Evolutionary conservation across 2,888 invertebrate species (phyloP).

Genomic region (Xestoiulus laeticollis): DNA sequence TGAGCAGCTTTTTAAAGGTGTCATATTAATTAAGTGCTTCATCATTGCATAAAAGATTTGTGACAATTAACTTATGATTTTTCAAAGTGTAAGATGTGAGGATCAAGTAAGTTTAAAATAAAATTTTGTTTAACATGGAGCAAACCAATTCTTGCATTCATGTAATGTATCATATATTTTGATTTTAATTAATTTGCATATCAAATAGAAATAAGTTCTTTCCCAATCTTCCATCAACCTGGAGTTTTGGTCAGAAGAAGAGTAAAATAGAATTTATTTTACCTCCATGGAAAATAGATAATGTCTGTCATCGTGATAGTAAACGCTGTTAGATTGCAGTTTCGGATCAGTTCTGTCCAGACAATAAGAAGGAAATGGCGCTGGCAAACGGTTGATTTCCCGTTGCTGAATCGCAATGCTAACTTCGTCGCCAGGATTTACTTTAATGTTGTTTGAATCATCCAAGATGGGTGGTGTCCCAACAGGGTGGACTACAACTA

Average conservation of each 20-base stretch:
- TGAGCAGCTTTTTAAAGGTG: too few species aligned
- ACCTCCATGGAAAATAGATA: conserved; percentile 53
- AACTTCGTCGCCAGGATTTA: conserved; percentile 52
- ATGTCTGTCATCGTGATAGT: conserved; percentile 48
- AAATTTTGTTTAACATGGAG: too few species aligned
- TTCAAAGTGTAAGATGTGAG: too few species aligned
- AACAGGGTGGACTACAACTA: conserved; percentile 52
- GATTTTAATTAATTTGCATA: too few species aligned
- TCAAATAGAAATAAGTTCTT: too few species aligned
- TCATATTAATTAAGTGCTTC: too few species aligned
- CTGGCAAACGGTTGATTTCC: conserved; percentile 51
- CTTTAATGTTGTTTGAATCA: conserved; percentile 54
- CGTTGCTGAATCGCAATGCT: conserved; percentile 52
- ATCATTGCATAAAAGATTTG: too few species aligned
- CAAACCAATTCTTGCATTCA: too few species aligned
- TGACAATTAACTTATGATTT: too few species aligned
- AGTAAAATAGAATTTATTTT: not conserved
- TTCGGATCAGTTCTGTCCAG: conserved; percentile 39
- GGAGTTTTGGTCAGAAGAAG: not conserved
- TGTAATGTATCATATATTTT: too few species aligned
- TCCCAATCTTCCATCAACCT: not conserved
- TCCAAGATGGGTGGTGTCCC: conserved; percentile 52
- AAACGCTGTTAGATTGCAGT: conserved; percentile 52
- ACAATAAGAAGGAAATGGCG: conserved; percentile 51
- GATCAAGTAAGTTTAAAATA: too few species aligned